phyloP scores from a whole-genome alignment of 2,113 vertebrate genomes.

The Tachuris rubrigastra region DNA sequence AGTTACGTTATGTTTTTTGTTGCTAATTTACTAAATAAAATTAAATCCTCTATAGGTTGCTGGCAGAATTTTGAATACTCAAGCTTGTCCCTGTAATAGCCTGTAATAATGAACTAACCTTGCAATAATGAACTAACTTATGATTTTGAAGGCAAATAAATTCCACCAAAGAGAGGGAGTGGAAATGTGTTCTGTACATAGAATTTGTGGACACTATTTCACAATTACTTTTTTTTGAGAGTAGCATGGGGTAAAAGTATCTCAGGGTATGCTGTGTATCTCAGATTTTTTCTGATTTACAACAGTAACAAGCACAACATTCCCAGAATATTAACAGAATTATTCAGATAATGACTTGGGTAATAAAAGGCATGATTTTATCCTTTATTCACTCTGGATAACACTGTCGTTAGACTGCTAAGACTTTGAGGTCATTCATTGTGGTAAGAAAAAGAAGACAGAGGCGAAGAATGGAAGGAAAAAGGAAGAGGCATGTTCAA shows the following conservation, averaged over 20 bases:
- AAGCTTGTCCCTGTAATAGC: background rate
- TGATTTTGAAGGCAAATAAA: background rate
- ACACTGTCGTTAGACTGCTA: background rate
- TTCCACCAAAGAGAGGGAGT: background rate
- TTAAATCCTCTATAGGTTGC: background rate
- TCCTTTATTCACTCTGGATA: background rate
- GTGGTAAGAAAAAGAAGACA: background rate
- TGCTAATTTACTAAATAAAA: background rate
- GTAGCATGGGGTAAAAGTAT: background rate
- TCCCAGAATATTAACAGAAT: background rate
- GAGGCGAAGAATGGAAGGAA: background rate
- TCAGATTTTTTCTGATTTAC: background rate
- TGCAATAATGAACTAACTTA: background rate
- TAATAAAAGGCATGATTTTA: background rate
- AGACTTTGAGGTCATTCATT: background rate
- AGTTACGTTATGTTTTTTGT: background rate
- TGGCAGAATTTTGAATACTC: background rate
- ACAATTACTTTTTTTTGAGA: background rate
- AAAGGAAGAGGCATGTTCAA: background rate
- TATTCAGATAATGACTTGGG: background rate
- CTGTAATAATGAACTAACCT: too few species aligned
- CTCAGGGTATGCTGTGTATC: background rate
- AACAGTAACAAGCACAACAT: background rate
- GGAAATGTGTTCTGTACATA: background rate
- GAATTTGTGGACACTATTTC: background rate